Evolutionary conservation across 2,113 vertebrate genomes (phyloP).

Genomic region (Lontra canadensis): DNA sequence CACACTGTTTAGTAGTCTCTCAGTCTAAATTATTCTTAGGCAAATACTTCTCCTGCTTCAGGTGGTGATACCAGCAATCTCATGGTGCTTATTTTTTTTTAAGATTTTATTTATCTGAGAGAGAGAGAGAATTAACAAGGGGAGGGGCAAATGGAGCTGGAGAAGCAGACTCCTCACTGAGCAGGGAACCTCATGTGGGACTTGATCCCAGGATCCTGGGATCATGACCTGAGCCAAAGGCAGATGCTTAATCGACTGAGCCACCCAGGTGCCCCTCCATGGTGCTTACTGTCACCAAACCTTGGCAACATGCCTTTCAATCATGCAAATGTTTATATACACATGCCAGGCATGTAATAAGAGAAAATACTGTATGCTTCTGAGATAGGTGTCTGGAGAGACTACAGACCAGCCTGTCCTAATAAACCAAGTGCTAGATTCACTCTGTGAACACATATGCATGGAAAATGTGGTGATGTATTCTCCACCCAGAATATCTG

Average conservation of each 20-base stretch:
- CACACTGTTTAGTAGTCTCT: not conserved
- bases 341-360: not conserved
- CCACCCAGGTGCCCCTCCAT: not conserved
- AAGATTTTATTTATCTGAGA: no score
- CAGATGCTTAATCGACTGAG: no score
- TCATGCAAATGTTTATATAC: not conserved
- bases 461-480: not conserved
- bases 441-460: not conserved
- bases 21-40: not conserved
- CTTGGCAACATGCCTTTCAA: not conserved
- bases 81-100: no score
- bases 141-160: no score
- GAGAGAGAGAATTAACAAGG: no score
- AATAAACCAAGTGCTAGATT: no score
- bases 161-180: no score
- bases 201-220: no score
- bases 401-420: not conserved
- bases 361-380: not conserved
- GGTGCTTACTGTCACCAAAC: not conserved
- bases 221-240: no score
- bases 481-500: not conserved
- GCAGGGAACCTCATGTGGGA: no score
- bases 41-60: not conserved
- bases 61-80: not conserved
- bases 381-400: not conserved